These are phyloP conservation scores for Acanthaster planci DNA, from an alignment of 35 echinoderm and acorn worm species.

Conservation along the genomic window DNA sequence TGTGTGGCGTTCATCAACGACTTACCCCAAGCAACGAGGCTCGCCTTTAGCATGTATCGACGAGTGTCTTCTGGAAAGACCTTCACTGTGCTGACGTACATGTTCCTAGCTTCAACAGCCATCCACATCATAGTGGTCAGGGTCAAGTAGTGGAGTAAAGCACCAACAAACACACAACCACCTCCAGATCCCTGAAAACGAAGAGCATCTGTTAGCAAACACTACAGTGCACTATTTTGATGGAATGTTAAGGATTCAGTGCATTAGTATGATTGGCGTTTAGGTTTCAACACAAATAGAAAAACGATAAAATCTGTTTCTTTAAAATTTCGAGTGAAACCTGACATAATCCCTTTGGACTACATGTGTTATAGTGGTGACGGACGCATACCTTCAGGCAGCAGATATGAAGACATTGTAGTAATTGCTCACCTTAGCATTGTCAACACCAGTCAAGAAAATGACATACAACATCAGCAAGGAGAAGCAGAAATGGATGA, in stretches of 20 bases:
- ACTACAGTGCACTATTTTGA: too few species aligned
- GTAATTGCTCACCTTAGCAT: not conserved
- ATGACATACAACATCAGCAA: conserved; percentile 63
- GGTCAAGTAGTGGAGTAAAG: conserved; percentile 77
- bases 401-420: too few species aligned
- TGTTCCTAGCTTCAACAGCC: conserved; percentile 80
- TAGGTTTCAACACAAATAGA: too few species aligned
- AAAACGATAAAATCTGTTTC: too few species aligned
- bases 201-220: too few species aligned
- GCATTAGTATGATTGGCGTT: too few species aligned
- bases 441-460: conserved; percentile 63
- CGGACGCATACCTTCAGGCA: too few species aligned
- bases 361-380: too few species aligned
- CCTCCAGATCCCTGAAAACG: not conserved
- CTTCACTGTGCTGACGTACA: conserved; percentile 70
- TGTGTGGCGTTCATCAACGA: too few species aligned
- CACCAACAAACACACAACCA: conserved; percentile 41
- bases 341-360: too few species aligned
- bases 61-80: conserved; percentile 4
- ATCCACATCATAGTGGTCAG: conserved; percentile 78
- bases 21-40: conserved; percentile 9
- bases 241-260: too few species aligned
- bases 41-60: not conserved
- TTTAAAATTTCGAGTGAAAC: too few species aligned
- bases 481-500: conserved; percentile 71